These are phyloP conservation scores for Spodoptera littoralis DNA, from an alignment of 2,888 invertebrate genomes.

Conservation along the genomic window DNA sequence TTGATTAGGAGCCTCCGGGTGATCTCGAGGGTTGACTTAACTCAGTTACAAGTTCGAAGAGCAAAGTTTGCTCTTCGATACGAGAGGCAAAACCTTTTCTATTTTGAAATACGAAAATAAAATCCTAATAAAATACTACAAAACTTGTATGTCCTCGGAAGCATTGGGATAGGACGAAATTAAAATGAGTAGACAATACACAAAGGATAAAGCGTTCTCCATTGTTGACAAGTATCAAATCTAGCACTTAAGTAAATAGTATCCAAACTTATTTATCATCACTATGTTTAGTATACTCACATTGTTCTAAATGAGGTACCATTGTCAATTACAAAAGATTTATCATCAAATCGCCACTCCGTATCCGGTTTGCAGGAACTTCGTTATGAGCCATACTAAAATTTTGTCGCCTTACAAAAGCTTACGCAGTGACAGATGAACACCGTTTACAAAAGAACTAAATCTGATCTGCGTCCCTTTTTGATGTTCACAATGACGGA, in stretches of 20 bases:
- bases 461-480: conserved; percentile 59
- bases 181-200: conserved; percentile 23
- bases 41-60: conserved; percentile 84
- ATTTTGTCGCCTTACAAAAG: conserved; percentile 61
- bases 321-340: conserved; percentile 45
- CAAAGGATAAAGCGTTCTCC: conserved; percentile 28
- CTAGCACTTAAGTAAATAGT: conserved; percentile 34
- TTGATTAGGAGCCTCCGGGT: conserved; percentile 72
- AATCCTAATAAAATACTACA: conserved; percentile 47
- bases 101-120: conserved; percentile 53
- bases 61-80: conserved; percentile 79
- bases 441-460: conserved; percentile 60
- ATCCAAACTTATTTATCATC: conserved; percentile 34
- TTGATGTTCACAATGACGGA: conserved; percentile 57
- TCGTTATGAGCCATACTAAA: conserved; percentile 30
- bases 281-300: conserved; percentile 20
- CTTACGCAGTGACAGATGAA: conserved; percentile 61
- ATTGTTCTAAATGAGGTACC: conserved; percentile 35
- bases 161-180: conserved; percentile 28
- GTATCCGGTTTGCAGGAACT: conserved; percentile 37
- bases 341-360: conserved; percentile 35
- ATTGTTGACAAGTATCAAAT: conserved; percentile 33
- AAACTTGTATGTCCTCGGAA: conserved; percentile 32
- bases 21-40: conserved; percentile 78
- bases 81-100: conserved; percentile 69